phyloP scores from a whole-genome alignment of 2,888 invertebrate species.

The Sarcophaga rosellei region DNA sequence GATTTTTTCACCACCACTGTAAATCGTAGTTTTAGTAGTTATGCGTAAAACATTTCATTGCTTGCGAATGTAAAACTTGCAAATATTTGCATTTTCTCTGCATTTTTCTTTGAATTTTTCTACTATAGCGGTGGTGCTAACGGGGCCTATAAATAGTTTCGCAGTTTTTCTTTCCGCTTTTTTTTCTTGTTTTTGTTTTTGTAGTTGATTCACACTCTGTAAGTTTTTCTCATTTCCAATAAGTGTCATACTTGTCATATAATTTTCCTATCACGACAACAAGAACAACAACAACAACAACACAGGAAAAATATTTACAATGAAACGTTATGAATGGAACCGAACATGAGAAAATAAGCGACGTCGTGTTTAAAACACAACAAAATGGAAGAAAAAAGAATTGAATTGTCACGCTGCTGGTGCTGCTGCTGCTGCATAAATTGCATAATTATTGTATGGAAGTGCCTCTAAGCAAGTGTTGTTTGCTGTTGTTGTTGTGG shows the following conservation, averaged over 20 bases:
- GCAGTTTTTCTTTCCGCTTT: slow-evolving; percentile 10
- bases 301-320: background rate
- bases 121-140: slow-evolving; percentile 47
- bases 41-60: background rate
- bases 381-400: slow-evolving; percentile 48
- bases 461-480: slow-evolving; percentile 58
- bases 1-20: background rate
- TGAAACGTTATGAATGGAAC: background rate
- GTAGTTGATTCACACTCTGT: background rate
- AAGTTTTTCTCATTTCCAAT: slow-evolving; percentile 28
- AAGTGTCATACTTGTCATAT: slow-evolving; percentile 58
- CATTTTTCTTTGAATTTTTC: slow-evolving; percentile 6
- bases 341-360: slow-evolving; percentile 26
- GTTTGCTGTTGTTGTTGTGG: slow-evolving; percentile 32
- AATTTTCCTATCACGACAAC: slow-evolving; percentile 22
- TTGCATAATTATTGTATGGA: slow-evolving; percentile 75
- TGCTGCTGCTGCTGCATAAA: slow-evolving; percentile 73
- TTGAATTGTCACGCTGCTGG: slow-evolving; percentile 73
- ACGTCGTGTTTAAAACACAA: background rate
- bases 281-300: background rate
- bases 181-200: slow-evolving; percentile 2
- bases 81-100: slow-evolving; percentile 15
- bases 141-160: slow-evolving; percentile 44
- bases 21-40: background rate
- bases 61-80: slow-evolving; percentile 32